Conservation (phyloP, 2,888 invertebrate species). For the Eupithecia pulchellata region DNA sequence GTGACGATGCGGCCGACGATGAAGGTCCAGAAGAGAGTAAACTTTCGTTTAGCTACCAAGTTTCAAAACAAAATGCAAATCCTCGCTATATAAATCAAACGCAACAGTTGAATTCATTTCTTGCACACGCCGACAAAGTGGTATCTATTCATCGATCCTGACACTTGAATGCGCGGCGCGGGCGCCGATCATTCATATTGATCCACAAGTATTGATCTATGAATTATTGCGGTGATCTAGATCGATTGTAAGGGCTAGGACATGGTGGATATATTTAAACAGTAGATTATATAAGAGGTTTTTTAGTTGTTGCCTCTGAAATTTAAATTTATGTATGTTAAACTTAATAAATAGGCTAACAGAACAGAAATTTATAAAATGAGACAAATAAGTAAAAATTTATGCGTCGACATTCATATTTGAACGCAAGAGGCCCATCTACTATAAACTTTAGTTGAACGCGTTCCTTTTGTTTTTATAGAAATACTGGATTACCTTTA, state of each 20-base stretch:
- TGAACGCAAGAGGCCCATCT: background rate
- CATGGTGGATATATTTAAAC: background rate
- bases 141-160: conserved; percentile 49
- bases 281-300: background rate
- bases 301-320: background rate
- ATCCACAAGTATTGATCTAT: conserved; percentile 63
- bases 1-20: background rate
- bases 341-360: background rate
- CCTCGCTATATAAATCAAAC: conserved; percentile 6
- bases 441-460: background rate
- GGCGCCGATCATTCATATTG: conserved; percentile 73
- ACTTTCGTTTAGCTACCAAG: background rate
- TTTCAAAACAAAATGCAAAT: conserved; percentile 16
- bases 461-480: background rate
- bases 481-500: no score
- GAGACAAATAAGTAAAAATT: background rate
- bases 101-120: conserved; percentile 19
- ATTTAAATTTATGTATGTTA: background rate
- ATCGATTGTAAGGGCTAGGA: conserved; percentile 27
- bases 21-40: background rate
- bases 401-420: background rate
- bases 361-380: background rate
- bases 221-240: conserved; percentile 50
- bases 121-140: conserved; percentile 41
- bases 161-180: conserved; percentile 77